Base-by-base conservation (phyloP, 2,888 invertebrate genomes). In the Drosophila flavopinicola region DNA sequence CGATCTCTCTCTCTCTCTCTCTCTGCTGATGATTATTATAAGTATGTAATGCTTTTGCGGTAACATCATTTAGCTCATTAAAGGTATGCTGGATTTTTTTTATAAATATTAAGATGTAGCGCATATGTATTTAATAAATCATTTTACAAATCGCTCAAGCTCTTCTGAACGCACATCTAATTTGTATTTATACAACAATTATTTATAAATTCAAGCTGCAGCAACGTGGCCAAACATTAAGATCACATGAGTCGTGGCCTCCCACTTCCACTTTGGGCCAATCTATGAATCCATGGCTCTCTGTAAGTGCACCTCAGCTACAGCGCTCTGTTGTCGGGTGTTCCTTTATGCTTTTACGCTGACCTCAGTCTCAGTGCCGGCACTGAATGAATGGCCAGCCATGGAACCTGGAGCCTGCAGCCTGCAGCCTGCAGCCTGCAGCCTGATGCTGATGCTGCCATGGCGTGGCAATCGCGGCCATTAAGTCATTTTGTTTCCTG, bases 401-500 rank as follows among this genome's bases (percentile, higher is more conserved):
- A 37, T 37, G 37, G 37, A 37, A 24, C 4, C 7, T 35, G 71
- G 38, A 54, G 57, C 53, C 48, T 15, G 48, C 15, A 45, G 33
- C 25, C 29, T 7, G 25, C 5, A 32, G 47, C 17, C n/a, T 6
- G 30, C 17, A 7, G 9, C 20, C 20, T 20, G 20, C 2, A 20
- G 20, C 20, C 2, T 2, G 4, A 20, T 4, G 33, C 11, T 30
- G 66, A 45, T 35, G 61, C 35, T 61, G 70, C 75, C 61, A 59
- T 66, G 71, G 75, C 78, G 48, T 77, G 75, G 79, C 79, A 79
- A 79, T 79, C 80, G 84, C 80, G 70, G 75, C 83, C 83, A 83
- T 83, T 83, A 83, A 83, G 83, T 83, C 85, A 83, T 83, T 85
- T 83, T 75, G 83, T 73, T 85, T 83, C 82, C 82, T 85, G 83